phyloP scores from a whole-genome alignment of 1,140 invertebrate genomes.

The Drosophila nebulosa region DNA sequence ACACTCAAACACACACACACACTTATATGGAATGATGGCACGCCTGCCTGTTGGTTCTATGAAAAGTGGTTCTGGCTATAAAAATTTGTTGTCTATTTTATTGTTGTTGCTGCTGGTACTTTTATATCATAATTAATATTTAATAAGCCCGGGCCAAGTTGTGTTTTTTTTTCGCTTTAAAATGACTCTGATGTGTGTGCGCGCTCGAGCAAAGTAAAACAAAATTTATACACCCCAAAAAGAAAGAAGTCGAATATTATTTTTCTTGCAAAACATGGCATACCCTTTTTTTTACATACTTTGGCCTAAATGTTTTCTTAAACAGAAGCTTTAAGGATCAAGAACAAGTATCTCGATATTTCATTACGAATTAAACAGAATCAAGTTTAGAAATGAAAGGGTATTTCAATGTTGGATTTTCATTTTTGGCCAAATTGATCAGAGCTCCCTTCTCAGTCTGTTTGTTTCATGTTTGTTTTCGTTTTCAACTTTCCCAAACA shows the following conservation, averaged over 20 bases:
- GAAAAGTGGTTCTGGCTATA: constrained; percentile 67
- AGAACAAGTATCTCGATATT: no score
- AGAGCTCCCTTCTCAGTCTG: not conserved
- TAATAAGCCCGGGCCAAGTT: constrained; percentile 59
- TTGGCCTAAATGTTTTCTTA: not conserved
- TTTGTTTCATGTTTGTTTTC: constrained; percentile 37
- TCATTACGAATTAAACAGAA: no score
- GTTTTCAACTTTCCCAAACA: constrained; percentile 32
- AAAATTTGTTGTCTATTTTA: constrained; percentile 47
- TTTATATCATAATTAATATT: constrained; percentile 72
- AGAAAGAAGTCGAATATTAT: not conserved
- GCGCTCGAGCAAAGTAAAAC: not conserved
- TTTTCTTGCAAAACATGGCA: not conserved
- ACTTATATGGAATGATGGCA: constrained; percentile 48
- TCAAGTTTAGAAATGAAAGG: no score
- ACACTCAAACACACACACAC: not conserved
- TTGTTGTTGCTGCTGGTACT: constrained; percentile 27
- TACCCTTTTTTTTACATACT: not conserved
- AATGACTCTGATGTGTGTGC: constrained; percentile 1
- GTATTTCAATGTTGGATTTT: constrained; percentile 1
- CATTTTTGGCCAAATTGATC: not conserved
- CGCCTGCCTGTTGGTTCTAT: constrained; percentile 68
- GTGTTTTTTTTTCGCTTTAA: constrained; percentile 8
- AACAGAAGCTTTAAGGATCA: no score
- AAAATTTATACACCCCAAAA: not conserved